phyloP scores from a whole-genome alignment of 2,113 vertebrate genomes.

The Vulpes lagopus region DNA sequence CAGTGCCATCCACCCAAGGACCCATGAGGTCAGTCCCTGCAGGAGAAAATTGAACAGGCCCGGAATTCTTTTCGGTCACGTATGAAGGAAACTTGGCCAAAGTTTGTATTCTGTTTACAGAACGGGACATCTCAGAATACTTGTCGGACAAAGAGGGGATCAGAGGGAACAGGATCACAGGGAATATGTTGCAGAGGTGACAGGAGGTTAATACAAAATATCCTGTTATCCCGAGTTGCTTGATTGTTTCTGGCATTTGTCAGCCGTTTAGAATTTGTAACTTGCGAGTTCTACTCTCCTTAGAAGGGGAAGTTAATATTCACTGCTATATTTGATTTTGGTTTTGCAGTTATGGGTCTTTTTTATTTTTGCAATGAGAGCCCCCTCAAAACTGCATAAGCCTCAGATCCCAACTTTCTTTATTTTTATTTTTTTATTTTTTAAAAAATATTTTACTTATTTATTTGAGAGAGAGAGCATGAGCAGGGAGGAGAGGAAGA shows the following conservation, averaged over 20 bases:
- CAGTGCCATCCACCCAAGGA: neutral
- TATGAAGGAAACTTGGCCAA: neutral
- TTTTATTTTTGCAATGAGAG: neutral
- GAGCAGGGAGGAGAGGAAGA: too few species aligned
- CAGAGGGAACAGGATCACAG: accelerated
- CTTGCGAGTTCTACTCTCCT: neutral
- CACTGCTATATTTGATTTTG: neutral
- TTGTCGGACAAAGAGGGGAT: accelerated
- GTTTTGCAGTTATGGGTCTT: neutral
- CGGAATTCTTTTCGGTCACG: neutral
- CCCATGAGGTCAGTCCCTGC: neutral
- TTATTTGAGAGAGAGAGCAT: too few species aligned
- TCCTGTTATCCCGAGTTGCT: accelerated
- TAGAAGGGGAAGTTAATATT: neutral
- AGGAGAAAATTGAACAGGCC: accelerated
- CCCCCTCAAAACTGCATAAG: neutral
- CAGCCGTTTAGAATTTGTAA: neutral
- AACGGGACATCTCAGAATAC: accelerated
- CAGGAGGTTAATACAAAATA: accelerated
- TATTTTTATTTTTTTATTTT: too few species aligned
- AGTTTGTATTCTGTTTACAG: neutral
- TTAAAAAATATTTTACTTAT: too few species aligned
- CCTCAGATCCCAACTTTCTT: neutral
- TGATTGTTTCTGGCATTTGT: too few species aligned
- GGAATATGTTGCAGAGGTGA: accelerated